Conservation (phyloP, 1,140 invertebrate species). For the Hypsibius dujardini region DNA sequence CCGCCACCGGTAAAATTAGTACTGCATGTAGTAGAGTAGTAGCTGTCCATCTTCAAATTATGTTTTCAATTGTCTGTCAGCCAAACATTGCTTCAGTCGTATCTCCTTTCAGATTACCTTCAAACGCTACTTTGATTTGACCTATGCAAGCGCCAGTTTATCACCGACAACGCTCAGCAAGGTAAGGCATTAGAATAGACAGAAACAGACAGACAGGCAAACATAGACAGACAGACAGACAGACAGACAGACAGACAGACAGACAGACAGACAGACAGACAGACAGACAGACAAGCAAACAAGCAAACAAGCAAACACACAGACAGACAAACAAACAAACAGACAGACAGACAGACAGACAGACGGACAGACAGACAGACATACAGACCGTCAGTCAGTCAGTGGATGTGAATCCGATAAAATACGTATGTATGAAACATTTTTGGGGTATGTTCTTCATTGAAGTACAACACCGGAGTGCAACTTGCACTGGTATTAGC, state of each 20-base stretch:
- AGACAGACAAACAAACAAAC: too few species aligned
- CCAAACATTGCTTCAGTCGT: not conserved
- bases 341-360: too few species aligned
- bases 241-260: too few species aligned
- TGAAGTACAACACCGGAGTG: constrained; percentile 55
- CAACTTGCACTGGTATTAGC: constrained; percentile 60
- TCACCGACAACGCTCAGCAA: constrained; percentile 78
- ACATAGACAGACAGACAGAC: too few species aligned
- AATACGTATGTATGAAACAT: not conserved
- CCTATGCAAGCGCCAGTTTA: constrained; percentile 69
- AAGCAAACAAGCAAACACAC: too few species aligned
- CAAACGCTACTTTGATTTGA: constrained; percentile 69
- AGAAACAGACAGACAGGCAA: too few species aligned
- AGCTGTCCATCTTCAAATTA: not conserved
- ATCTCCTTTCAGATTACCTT: constrained; percentile 52
- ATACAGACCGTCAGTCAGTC: too few species aligned
- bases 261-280: too few species aligned
- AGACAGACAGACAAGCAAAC: too few species aligned
- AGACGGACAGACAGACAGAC: too few species aligned
- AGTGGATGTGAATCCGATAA: too few species aligned
- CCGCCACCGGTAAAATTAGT: constrained; percentile 53
- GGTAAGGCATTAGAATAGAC: constrained; percentile 33
- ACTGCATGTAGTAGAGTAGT: not conserved
- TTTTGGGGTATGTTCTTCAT: constrained; percentile 17
- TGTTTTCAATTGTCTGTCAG: not conserved